A percentile compares a stretch with the other conserved stretches of the same genome.
phyloP scores from a whole-genome alignment of 1,140 invertebrate species.

The Aphis craccivora region DNA sequence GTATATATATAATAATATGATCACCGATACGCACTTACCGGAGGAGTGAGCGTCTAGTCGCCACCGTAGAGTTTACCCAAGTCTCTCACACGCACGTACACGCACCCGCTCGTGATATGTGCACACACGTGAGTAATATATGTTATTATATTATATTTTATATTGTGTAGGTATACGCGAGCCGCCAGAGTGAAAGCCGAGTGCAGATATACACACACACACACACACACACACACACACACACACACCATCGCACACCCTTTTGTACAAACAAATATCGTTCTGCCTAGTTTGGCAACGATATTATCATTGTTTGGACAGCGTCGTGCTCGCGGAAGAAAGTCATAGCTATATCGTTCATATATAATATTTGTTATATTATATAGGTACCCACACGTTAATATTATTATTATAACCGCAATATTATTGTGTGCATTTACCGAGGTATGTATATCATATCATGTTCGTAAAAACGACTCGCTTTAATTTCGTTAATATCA shows the following conservation, averaged over 20 bases:
- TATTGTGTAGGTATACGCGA: background rate
- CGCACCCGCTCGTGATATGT: no score
- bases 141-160: constrained; percentile 1
- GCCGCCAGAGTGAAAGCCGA: constrained; percentile 28
- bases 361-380: background rate
- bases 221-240: background rate
- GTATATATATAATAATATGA: background rate
- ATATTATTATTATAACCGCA: background rate
- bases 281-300: constrained; percentile 55
- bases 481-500: background rate
- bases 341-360: background rate
- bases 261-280: constrained; percentile 52
- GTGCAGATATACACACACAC: no score
- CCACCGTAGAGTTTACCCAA: background rate
- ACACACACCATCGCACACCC: constrained; percentile 15
- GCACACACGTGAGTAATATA: background rate
- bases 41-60: constrained; percentile 8
- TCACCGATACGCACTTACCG: background rate
- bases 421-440: background rate
- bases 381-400: background rate
- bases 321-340: constrained; percentile 43
- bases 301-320: constrained; percentile 53
- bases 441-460: background rate
- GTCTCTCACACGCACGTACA: background rate
- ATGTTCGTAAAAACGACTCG: constrained; percentile 25